Conservation (phyloP, 1,140 invertebrate species). For the Drosophila chauvacae region DNA sequence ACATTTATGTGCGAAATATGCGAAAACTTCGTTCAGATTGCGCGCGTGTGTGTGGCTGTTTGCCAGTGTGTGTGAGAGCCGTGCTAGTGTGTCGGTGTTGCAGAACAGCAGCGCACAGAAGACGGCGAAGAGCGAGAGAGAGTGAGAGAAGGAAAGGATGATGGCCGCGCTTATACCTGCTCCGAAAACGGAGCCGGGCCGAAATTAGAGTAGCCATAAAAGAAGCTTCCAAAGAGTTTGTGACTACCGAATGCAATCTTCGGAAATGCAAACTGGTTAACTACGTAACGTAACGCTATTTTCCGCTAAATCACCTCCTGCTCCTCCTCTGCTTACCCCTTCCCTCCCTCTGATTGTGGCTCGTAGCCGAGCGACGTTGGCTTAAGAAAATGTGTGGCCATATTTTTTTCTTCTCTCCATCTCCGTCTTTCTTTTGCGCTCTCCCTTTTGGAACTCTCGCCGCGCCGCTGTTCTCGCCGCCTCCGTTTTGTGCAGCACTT, state of each 20-base stretch:
- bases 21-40: conserved; percentile 57
- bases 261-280: conserved; percentile 73
- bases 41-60: conserved; percentile 22
- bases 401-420: conserved; percentile 73
- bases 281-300: conserved; percentile 72
- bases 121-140: conserved; percentile 16
- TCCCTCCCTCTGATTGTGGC: neutral
- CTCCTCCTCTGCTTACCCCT: neutral
- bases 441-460: conserved; percentile 71
- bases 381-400: conserved; percentile 80
- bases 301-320: conserved; percentile 55
- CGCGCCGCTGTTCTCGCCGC: conserved; percentile 66
- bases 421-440: conserved; percentile 58
- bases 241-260: conserved; percentile 43
- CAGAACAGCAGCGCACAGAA: conserved; percentile 19
- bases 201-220: conserved; percentile 58
- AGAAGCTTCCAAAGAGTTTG: conserved; percentile 39
- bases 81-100: conserved; percentile 47
- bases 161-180: conserved; percentile 72
- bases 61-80: conserved; percentile 22
- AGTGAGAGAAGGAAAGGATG: conserved; percentile 45
- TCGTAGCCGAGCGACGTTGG: conserved; percentile 40
- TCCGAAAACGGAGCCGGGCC: conserved; percentile 43
- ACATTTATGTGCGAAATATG: conserved; percentile 64
- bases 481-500: conserved; percentile 77